Evolutionary conservation across 2,113 vertebrate species (phyloP), one percentile per base, ranked within the genome.

Genomic region (Microtus pennsylvanicus): DNA sequence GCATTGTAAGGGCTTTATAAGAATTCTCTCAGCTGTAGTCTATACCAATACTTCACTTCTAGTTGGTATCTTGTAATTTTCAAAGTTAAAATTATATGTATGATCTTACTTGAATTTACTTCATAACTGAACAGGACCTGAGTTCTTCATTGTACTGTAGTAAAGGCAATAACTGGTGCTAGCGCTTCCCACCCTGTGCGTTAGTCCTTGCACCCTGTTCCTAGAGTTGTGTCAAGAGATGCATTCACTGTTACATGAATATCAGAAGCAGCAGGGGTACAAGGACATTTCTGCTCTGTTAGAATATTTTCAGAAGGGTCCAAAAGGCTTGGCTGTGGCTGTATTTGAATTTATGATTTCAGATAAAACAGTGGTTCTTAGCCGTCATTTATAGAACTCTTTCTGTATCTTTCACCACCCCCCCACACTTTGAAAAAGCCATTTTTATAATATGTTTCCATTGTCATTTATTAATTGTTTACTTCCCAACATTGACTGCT

Each of bases 321-420:
- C 58, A 30, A 45, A 52, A 52, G 38, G 16, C 19, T 45, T 94
- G 21, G 52, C 38, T 13, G 10, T 61, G 30, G 74, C 61, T 38
- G 13, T 35, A 33, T 89, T 80, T 74, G 47, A 89, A 67, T 72
- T 69, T 58, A 74, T 82, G 65, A 80, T 83, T 28, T 74, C 52
- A 83, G 82, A 38, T 83, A n/a, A 78, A 42, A 94, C 50, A 87
- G 1, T 80, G 38, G 3, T 52, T 91, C 89, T 92, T 95, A 61
- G 58, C 33, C 7, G 45, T 89, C 61, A 28, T 24, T 90, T 65
- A 77, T 85, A 94, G 74, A 72, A 89, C 69, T 91, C 22, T 87
- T 91, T 93, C 45, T 81, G 30, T 58, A 72, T 72, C 13, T n/a
- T 75, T 69, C 13, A 1, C 69, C 24, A 35, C 10, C 10, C 55